Base-by-base conservation (phyloP, 2,113 vertebrate species). In the Stomatorhinus ivindoensis region DNA sequence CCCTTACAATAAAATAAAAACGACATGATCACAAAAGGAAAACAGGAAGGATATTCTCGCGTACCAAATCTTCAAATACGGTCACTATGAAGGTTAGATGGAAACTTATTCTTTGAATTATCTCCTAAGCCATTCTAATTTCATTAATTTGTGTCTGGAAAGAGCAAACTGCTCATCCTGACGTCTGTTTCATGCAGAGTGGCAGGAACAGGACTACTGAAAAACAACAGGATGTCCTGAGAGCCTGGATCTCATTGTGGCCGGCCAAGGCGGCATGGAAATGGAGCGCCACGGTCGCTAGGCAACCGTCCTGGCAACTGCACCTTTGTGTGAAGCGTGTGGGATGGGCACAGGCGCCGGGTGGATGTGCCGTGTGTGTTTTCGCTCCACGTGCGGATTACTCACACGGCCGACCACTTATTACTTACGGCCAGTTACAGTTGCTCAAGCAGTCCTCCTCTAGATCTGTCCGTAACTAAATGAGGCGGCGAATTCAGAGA, bases 211-310 rank as follows among this genome's bases (percentile, higher is more conserved):
- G 35, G 47, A 47, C 31, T 13, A 11, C 8, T 31, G 9, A 83
- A 46, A 31, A 53, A 19, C 76, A 27, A n/a, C n/a, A 76, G 83
- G 55, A 73, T 39, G 15, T 76, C n/a, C 76, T 46, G 5, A 47
- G 73, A 90, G 24, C n/a, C 44, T n/a, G 69, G 51, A 31, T 44
- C 65, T 87, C 50, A 86, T 39, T 15, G 44, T 51, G 13, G 44
- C 15, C 8, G 17, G 31, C 65, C 15, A 55, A 21, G 35, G 44
- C 24, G 48, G 73, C 85, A 50, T 84, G 39, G 42, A 89, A 87
- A 87, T 58, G 55, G 87, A 83, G 87, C 31, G 9, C 88, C 35
- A 24, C 8, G 35, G 89, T 91, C 89, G 85, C 91, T 87, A 89
- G 84, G 89, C 76, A 87, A 91, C 91, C 55, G 11, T 84, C 69